Evolutionary conservation across 2,797 vertebrate genomes (phyloP), one percentile per base, ranked within the genome.

Genomic region (Chanos chanos): DNA sequence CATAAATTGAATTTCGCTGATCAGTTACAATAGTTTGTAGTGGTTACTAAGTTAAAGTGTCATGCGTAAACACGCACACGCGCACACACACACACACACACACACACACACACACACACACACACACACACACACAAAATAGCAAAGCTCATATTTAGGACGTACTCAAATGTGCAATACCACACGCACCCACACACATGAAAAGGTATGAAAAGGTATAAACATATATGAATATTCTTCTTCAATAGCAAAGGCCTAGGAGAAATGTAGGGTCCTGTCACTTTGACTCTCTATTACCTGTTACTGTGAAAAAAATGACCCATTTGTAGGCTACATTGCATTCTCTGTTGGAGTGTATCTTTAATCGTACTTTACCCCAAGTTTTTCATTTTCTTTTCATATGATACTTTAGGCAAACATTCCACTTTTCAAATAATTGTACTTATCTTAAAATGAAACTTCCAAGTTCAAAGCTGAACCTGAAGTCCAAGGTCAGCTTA

Each of bases 281-380:
- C n/a, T n/a, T n/a, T n/a, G n/a, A n/a, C n/a, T n/a, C 1, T 8
- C 52, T 18, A 21, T 28, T 16, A 28, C 10, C 15, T 8, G n/a
- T 15, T 50, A 36, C 13, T 4, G 4, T 25, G n/a, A 25, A 8
- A 37, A 10, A 3, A 9, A 18, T 44, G 16, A 25, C 36, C 15
- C 18, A 4, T 13, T 13, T 4, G 4, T 15, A 8, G 43, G n/a
- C n/a, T n/a, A n/a, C n/a, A 7, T 28, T 19, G 5, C 8, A 69
- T 36, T 60, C 21, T 43, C 47, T 51, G 64, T 55, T 60, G 64
- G 61, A 16, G 19, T 27, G 45, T 43, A 56, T 72, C 58, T 60
- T 57, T n/a, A 53, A 55, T 66, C n/a, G 2, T 25, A 25, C 27
- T 28, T 25, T 24, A 25, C 24, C 25, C 24, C 25, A 24, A 25